Evolutionary conservation across 1,140 invertebrate genomes (phyloP), one percentile per base, ranked within the genome.

Genomic region (Ganaspis sp.): DNA sequence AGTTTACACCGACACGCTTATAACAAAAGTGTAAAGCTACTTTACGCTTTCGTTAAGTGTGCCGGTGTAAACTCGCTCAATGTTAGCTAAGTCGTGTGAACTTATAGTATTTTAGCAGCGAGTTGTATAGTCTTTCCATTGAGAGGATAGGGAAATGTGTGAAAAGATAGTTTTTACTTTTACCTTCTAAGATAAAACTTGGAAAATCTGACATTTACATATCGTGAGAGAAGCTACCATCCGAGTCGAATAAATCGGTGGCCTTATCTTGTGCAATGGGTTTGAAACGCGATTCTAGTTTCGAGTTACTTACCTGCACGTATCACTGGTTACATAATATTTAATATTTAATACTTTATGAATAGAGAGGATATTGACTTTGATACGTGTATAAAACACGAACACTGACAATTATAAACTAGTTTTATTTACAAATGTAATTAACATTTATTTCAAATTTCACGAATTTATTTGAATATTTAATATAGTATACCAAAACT

Each of bases 151-250:
- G n/a, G 8, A 49, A 49, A 49, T 49, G 45, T 49, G 45, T 49
- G 45, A 49, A 49, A 49, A 49, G 45, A 49, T 49, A 8, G 45
- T 49, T 15, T 49, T 17, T 49, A 45, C n/a, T 49, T 49, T 49
- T n/a, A 49, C 45, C 45, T 49, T 5, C 3, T n/a, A 17, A 49
- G 45, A 49, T 49, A 49, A n/a, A 49, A n/a, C 1, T 49, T 49
- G 45, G n/a, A 49, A 49, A 49, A 49, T 49, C 45, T 49, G 45
- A 49, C 45, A 49, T 49, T 49, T 49, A 49, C 45, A 49, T 49
- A 45, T 45, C n/a, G 42, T 17, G 45, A 17, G 45, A 49, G 45
- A 17, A 49, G 45, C n/a, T 49, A 49, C 45, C n/a, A 49, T 49
- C n/a, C 17, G 45, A 49, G n/a, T 49, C 45, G n/a, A 49, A 49